These are phyloP conservation scores for Sinonovacula constricta DNA, from an alignment of 1,140 invertebrate species.

Conservation along the genomic window DNA sequence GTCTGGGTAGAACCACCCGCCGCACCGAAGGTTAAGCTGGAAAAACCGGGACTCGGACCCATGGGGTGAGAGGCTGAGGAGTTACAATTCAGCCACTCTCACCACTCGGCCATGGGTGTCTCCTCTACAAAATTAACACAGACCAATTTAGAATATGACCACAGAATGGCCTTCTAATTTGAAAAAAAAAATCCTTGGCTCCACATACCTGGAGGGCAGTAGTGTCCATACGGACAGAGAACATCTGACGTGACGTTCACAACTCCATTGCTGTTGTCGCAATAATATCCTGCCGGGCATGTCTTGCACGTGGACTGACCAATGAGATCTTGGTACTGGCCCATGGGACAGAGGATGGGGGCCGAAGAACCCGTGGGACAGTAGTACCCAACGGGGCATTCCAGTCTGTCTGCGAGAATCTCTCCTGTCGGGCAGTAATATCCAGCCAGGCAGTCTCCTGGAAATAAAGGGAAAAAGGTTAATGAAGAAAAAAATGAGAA, in stretches of 20 bases:
- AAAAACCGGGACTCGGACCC: too few species aligned
- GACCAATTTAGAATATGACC: too few species aligned
- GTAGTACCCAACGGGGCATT: constrained; percentile 71
- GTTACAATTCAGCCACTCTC: too few species aligned
- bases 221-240: constrained; percentile 73
- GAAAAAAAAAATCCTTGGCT: too few species aligned
- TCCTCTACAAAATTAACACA: too few species aligned
- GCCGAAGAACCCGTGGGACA: constrained; percentile 64
- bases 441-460: constrained; percentile 71
- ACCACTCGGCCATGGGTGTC: too few species aligned
- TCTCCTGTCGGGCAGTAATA: constrained; percentile 74
- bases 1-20: too few species aligned
- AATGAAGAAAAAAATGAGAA: too few species aligned
- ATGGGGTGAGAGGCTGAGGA: too few species aligned
- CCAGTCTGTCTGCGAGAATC: constrained; percentile 54
- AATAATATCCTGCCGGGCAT: constrained; percentile 74
- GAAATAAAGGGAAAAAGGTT: too few species aligned
- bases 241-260: constrained; percentile 72
- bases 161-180: too few species aligned
- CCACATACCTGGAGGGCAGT: constrained; percentile 72
- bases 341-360: constrained; percentile 74
- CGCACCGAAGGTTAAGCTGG: too few species aligned
- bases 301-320: constrained; percentile 68
- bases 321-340: constrained; percentile 68
- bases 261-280: constrained; percentile 73